Percentiles rank a stretch among this genome's conserved stretches.
These are phyloP conservation scores for Endotricha flammealis DNA, from an alignment of 2,888 invertebrate genomes.

Conservation along the genomic window DNA sequence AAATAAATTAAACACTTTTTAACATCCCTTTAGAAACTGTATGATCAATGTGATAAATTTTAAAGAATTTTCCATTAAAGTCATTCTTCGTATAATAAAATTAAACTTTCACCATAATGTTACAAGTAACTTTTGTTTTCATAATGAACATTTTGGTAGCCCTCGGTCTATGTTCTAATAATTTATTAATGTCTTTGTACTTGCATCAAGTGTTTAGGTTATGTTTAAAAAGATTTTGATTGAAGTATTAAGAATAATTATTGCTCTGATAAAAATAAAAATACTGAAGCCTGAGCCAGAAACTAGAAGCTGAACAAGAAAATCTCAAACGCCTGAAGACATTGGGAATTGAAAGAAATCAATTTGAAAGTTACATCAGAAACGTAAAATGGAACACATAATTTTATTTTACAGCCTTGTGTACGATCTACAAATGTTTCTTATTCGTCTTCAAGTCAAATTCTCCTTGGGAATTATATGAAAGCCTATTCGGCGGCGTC, in stretches of 20 bases:
- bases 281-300: too few relatives aligned
- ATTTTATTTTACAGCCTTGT: constrained; percentile 31
- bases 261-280: too few relatives aligned
- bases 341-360: too few relatives aligned
- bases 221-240: too few relatives aligned
- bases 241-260: too few relatives aligned
- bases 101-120: constrained; percentile 17
- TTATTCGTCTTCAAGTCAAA: constrained; percentile 38
- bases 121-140: not conserved
- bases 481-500: constrained; percentile 32
- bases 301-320: too few relatives aligned
- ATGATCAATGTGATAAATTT: constrained; percentile 20
- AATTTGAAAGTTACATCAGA: constrained; percentile 4
- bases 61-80: constrained; percentile 11
- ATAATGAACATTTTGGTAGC: not conserved
- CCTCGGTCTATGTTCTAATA: not conserved
- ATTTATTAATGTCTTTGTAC: too few relatives aligned
- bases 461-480: constrained; percentile 37
- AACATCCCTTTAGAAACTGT: constrained; percentile 4
- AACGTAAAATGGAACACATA: constrained; percentile 18
- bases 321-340: too few relatives aligned
- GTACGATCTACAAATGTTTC: constrained; percentile 33
- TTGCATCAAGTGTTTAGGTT: too few relatives aligned
- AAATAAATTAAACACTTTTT: constrained; percentile 4
- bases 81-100: constrained; percentile 13